A percentile compares a stretch with the other conserved stretches of the same genome.
These are phyloP conservation scores for Xestia ashworthii DNA, from an alignment of 2,888 invertebrate genomes.

Conservation along the genomic window DNA sequence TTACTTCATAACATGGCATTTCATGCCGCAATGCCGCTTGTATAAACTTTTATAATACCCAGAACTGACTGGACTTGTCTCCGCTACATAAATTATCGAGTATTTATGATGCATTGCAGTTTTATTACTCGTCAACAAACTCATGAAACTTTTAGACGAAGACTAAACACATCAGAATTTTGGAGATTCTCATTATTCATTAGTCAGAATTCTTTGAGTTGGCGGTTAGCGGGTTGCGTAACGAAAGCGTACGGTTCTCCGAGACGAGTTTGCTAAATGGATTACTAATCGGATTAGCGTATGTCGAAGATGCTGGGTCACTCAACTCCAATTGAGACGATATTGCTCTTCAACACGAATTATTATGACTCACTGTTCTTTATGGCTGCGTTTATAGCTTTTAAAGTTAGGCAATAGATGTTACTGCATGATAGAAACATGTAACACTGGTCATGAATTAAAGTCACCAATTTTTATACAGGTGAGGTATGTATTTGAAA, in stretches of 20 bases:
- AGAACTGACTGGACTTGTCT: conserved; percentile 35
- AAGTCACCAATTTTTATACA: neutral
- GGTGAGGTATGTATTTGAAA: neutral
- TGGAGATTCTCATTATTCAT: conserved; percentile 43
- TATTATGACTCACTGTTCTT: conserved; percentile 52
- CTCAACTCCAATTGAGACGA: conserved; percentile 70
- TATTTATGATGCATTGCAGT: conserved; percentile 51
- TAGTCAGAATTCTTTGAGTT: conserved; percentile 48
- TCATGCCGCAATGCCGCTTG: conserved; percentile 70
- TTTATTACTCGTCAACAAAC: conserved; percentile 28
- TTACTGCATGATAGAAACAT: conserved; percentile 16
- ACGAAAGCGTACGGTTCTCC: conserved; percentile 68
- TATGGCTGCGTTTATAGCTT: conserved; percentile 41
- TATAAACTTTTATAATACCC: conserved; percentile 58
- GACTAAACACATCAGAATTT: conserved; percentile 32
- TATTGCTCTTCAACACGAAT: conserved; percentile 63
- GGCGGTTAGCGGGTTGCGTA: conserved; percentile 60
- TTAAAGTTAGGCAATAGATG: conserved; percentile 43
- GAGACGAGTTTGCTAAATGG: conserved; percentile 70
- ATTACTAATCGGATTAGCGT: conserved; percentile 76
- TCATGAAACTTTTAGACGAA: conserved; percentile 30
- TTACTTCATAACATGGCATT: conserved; percentile 70
- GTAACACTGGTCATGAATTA: conserved; percentile 20
- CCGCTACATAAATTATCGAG: conserved; percentile 47
- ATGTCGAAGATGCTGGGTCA: conserved; percentile 72